phyloP scores from a whole-genome alignment of 2,113 vertebrate genomes.

The Sterrhoptilus dennistouni region DNA sequence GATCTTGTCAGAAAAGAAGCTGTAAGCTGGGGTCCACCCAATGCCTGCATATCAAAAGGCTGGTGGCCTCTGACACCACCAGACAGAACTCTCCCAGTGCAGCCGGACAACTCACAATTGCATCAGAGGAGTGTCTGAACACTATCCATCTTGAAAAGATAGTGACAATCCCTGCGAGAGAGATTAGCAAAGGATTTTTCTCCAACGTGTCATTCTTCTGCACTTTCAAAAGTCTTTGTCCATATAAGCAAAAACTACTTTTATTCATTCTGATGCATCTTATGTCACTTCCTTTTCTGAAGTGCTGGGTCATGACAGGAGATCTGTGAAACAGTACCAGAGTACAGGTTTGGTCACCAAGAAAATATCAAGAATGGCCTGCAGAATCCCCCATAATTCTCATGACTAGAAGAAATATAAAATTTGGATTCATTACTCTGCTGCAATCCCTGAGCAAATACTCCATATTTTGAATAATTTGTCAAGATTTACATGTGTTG shows the following conservation, averaged over 20 bases:
- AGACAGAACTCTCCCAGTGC: rapidly evolving
- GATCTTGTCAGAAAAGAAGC: not conserved
- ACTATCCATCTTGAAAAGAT: not conserved
- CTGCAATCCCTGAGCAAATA: not conserved
- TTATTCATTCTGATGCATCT: not conserved
- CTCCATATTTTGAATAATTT: not conserved
- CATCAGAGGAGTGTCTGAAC: not conserved
- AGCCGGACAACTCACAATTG: not conserved
- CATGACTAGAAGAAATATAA: not conserved
- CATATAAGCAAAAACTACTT: not conserved
- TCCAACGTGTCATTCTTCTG: not conserved
- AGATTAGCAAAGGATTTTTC: not conserved
- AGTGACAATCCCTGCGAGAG: not conserved
- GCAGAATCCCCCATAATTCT: not conserved
- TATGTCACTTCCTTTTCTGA: not conserved
- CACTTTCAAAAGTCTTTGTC: not conserved
- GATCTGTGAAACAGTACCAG: not conserved
- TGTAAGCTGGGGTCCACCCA: not conserved
- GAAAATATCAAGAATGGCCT: not conserved
- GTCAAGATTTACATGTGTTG: not conserved
- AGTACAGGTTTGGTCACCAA: not conserved
- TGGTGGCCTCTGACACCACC: not conserved
- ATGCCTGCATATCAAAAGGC: not conserved
- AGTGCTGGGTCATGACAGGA: not conserved
- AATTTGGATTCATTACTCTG: not conserved